A percentile compares a stretch with the other conserved stretches of the same genome.
phyloP scores from a whole-genome alignment of 2,888 invertebrate genomes.

The Invenusta paracnida region DNA sequence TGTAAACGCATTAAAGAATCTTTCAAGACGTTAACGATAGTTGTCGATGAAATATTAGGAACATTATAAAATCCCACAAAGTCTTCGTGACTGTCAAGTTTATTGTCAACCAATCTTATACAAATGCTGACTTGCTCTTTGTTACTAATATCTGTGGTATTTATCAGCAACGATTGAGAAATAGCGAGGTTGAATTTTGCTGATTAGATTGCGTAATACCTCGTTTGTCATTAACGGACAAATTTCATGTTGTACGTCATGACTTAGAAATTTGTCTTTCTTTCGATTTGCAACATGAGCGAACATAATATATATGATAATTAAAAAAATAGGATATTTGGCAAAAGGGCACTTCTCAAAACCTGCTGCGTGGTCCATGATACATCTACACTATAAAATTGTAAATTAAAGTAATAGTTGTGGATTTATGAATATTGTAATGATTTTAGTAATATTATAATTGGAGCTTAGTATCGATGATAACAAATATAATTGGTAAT shows the following conservation, averaged over 20 bases:
- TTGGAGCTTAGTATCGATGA: no score
- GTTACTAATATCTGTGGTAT: background rate
- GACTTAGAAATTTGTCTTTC: background rate
- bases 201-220: background rate
- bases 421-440: no score
- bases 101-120: background rate
- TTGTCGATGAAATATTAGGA: background rate
- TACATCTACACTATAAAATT: no score
- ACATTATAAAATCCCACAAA: background rate
- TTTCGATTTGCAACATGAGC: no score
- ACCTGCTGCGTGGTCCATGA: no score
- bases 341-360: no score
- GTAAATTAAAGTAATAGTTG: no score
- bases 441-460: no score
- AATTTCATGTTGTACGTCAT: background rate
- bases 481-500: no score
- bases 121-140: background rate
- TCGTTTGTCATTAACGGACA: background rate
- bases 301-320: no score
- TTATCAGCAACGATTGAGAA: background rate
- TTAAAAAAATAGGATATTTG: no score
- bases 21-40: background rate
- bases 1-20: background rate
- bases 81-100: background rate
- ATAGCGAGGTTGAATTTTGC: background rate